phyloP scores from a whole-genome alignment of 2,888 invertebrate genomes.

The Hirtodrosophila histrioides region DNA sequence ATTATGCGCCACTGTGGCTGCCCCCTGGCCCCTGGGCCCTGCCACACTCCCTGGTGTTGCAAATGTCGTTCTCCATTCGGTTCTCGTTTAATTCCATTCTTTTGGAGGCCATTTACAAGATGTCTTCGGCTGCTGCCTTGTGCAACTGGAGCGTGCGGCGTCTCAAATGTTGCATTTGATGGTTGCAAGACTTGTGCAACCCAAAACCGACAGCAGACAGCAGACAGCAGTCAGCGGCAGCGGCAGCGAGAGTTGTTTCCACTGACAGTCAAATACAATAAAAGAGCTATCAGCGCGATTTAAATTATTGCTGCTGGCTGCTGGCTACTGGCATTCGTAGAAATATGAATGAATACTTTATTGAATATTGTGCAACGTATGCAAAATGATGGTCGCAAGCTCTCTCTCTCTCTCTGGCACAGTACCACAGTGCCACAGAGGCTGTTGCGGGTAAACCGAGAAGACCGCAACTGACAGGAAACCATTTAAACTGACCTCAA shows the following conservation, averaged over 20 bases:
- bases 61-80: slow-evolving; percentile 52
- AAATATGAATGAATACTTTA: slow-evolving; percentile 74
- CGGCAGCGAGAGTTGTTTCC: slow-evolving; percentile 35
- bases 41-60: slow-evolving; percentile 18
- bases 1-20: slow-evolving; percentile 56
- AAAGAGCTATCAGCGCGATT: slow-evolving; percentile 9
- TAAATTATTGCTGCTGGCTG: slow-evolving; percentile 17
- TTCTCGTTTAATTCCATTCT: slow-evolving; percentile 21
- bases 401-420: slow-evolving; percentile 11
- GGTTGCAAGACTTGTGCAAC: slow-evolving; percentile 39
- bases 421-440: slow-evolving; percentile 4
- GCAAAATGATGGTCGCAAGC: slow-evolving; percentile 46
- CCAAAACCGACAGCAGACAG: slow-evolving; percentile 10
- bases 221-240: too few species aligned
- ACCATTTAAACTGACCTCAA: slow-evolving; percentile 81
- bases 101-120: slow-evolving; percentile 66
- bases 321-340: slow-evolving; percentile 5
- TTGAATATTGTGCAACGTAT: slow-evolving; percentile 69
- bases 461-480: slow-evolving; percentile 78
- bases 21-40: slow-evolving; percentile 6
- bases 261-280: slow-evolving; percentile 26
- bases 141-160: slow-evolving; percentile 65
- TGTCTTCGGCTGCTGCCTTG: slow-evolving; percentile 44
- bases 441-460: slow-evolving; percentile 65
- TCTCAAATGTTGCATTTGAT: slow-evolving; percentile 48